Evolutionary conservation across 1,140 invertebrate species (phyloP), one percentile per base, ranked within the genome.

Genomic region (Palaemon carinicauda): DNA sequence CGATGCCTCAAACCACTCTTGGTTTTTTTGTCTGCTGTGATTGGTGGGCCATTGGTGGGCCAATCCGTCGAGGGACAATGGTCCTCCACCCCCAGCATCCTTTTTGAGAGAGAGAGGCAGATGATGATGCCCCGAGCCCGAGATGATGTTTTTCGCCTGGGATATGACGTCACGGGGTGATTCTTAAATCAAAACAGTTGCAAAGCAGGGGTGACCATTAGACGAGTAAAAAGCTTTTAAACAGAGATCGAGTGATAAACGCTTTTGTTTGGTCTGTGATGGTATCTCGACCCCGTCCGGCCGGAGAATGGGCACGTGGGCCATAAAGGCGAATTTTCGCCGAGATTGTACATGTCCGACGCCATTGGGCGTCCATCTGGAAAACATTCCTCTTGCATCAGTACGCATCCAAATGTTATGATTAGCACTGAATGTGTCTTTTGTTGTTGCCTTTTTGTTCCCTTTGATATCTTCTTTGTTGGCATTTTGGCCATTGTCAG

Each of bases 211-310:
- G 80, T 54, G 54, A 54, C 69, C 81, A 82, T 82, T 82, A 82
- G 81, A 74, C 41, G 33, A 82, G 27, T 73, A 53, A 81, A 82
- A 82, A 74, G 21, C 51, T 52, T 29, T 74, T 82, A 82, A 82
- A 82, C 50, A 19, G 81, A 82, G 81, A 82, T 82, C 69, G 74
- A 82, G 74, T 82, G 81, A 82, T 82, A 74, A 82, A 82, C 81
- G n/a, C 52, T 69, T 82, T 82, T 82, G 81, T 82, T 82, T 82
- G 81, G 33, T 71, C 69, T 53, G 81, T 50, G 81, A 82, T 82
- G 24, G 73, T 82, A 82, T 82, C 81, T 74, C 17, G 21, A 51
- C 24, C n/a, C 65, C 41, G 29, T 53, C 51, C 53, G 31, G 53
- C 69, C 50, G 27, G 51, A 56, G 50, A 21, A 29, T 71, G 69